These are phyloP conservation scores for Acronicta psi DNA, from an alignment of 2,888 invertebrate genomes.

Conservation along the genomic window DNA sequence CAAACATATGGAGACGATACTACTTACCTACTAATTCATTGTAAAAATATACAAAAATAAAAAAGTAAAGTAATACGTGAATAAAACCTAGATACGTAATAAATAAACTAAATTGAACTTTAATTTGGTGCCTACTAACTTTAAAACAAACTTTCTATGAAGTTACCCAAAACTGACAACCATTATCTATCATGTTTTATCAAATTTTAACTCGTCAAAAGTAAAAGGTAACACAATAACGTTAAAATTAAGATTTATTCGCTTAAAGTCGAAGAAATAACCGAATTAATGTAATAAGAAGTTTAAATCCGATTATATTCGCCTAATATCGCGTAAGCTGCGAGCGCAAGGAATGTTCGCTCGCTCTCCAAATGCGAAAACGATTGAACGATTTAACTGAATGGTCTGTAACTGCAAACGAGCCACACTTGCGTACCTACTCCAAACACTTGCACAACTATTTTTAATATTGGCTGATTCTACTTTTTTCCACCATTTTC, in stretches of 20 bases:
- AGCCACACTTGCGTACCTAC: slow-evolving; percentile 57
- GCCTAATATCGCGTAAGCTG: slow-evolving; percentile 61
- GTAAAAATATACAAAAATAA: too few relatives aligned
- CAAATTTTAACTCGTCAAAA: slow-evolving; percentile 13
- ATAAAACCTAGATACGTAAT: too few relatives aligned
- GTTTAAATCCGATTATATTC: slow-evolving; percentile 72
- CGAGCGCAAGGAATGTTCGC: slow-evolving; percentile 56
- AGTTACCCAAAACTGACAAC: background rate
- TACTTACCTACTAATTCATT: too few relatives aligned
- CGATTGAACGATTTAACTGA: slow-evolving; percentile 66
- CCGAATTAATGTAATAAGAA: slow-evolving; percentile 53
- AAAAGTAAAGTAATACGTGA: too few relatives aligned
- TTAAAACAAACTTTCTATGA: background rate
- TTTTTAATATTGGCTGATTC: slow-evolving; percentile 59
- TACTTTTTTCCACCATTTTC: slow-evolving; percentile 34
- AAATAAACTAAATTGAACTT: too few relatives aligned
- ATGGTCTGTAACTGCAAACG: slow-evolving; percentile 33
- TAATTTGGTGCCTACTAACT: background rate
- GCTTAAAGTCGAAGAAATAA: slow-evolving; percentile 48
- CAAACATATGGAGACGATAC: too few relatives aligned
- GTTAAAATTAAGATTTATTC: slow-evolving; percentile 53
- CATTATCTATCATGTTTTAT: background rate
- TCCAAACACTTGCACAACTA: slow-evolving; percentile 42
- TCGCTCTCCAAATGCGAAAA: slow-evolving; percentile 69
- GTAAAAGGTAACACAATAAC: slow-evolving; percentile 35